Percentiles rank a stretch among this genome's conserved stretches.
phyloP scores from a whole-genome alignment of 2,888 invertebrate genomes.

The Cryptus viduatorius region DNA sequence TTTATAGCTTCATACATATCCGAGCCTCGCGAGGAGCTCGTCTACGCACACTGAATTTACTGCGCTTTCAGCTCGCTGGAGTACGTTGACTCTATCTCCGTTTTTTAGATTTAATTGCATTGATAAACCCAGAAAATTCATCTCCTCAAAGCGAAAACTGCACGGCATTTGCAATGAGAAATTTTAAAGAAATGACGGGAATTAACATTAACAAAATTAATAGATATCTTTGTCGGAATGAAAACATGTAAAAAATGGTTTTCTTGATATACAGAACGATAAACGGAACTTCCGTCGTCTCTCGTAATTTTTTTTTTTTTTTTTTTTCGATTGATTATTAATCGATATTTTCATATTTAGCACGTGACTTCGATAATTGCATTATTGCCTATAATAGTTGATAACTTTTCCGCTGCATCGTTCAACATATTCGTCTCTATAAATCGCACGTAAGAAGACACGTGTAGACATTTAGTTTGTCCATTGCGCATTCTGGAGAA shows the following conservation, averaged over 20 bases:
- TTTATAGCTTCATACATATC: slow-evolving; percentile 81
- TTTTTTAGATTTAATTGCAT: too few relatives aligned
- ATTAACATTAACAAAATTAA: background rate
- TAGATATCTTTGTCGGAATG: background rate
- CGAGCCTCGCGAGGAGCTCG: slow-evolving; percentile 34
- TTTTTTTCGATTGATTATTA: too few relatives aligned
- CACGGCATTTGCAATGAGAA: too few relatives aligned
- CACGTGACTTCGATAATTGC: too few relatives aligned
- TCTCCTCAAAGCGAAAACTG: too few relatives aligned
- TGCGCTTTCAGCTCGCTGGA: background rate
- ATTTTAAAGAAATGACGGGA: too few relatives aligned
- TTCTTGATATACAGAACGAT: too few relatives aligned
- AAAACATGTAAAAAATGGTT: background rate
- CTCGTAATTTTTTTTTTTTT: too few relatives aligned
- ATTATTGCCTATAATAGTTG: background rate
- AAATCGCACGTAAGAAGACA: background rate
- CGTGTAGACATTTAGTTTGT: slow-evolving; percentile 2
- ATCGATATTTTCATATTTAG: too few relatives aligned
- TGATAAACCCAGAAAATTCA: too few relatives aligned
- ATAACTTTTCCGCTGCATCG: background rate
- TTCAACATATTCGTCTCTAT: slow-evolving; percentile 14
- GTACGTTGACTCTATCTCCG: too few relatives aligned
- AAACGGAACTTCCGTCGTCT: too few relatives aligned
- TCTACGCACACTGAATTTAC: background rate
- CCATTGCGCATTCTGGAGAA: slow-evolving; percentile 5